These are phyloP conservation scores for Anaspis maculata DNA, from an alignment of 2,888 invertebrate genomes.

Conservation along the genomic window DNA sequence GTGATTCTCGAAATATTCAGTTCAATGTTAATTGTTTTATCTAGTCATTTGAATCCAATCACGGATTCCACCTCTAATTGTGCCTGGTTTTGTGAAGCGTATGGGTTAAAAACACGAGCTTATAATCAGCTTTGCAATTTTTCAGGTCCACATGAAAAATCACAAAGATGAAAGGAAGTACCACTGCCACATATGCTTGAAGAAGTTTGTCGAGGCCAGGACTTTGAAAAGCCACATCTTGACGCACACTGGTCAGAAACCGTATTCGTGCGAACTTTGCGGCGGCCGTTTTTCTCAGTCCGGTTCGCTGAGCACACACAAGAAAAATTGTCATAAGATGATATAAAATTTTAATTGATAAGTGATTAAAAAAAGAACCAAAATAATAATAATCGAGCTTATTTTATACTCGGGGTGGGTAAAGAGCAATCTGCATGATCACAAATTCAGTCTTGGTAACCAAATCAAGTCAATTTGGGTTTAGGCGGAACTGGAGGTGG, in stretches of 20 bases:
- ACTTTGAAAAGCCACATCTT: constrained; percentile 32
- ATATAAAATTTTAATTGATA: neutral
- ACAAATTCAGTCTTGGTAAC: neutral
- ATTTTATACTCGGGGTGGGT: too few species aligned
- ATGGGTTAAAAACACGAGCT: too few species aligned
- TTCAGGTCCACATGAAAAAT: constrained; percentile 33
- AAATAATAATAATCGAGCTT: neutral
- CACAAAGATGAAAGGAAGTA: constrained; percentile 30
- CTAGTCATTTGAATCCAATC: too few species aligned
- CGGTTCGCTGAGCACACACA: constrained; percentile 16
- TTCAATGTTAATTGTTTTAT: too few species aligned
- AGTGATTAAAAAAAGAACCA: constrained; percentile 5
- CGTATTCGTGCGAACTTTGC: constrained; percentile 32
- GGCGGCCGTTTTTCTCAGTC: constrained; percentile 27
- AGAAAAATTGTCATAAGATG: constrained; percentile 9
- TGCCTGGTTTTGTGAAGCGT: too few species aligned
- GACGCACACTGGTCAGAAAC: constrained; percentile 33
- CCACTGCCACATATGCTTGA: constrained; percentile 33
- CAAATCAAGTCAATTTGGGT: constrained; percentile 8
- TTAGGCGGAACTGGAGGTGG: constrained; percentile 26
- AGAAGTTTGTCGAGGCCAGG: constrained; percentile 32
- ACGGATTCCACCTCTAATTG: too few species aligned
- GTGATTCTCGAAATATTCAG: too few species aligned
- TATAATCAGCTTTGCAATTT: too few species aligned
- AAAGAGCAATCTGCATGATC: too few species aligned